Percentiles rank a stretch among this genome's conserved stretches.
phyloP scores from a whole-genome alignment of 2,113 vertebrate species.

The Perca fluviatilis region DNA sequence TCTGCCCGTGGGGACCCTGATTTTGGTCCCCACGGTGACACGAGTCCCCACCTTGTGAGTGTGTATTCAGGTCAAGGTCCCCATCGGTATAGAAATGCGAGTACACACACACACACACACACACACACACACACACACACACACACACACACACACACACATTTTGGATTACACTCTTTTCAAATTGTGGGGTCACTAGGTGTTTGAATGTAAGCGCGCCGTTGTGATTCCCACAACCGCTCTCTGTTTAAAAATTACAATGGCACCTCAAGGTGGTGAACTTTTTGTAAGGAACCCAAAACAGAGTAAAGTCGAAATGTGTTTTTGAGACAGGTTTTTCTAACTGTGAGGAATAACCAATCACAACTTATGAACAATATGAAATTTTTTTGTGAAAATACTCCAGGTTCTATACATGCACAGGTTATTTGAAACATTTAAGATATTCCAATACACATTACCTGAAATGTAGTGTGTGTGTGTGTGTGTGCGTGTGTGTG shows the following conservation, averaged over 20 bases:
- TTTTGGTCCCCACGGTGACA: too few relatives aligned
- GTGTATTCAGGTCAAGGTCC: too few relatives aligned
- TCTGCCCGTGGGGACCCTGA: too few relatives aligned
- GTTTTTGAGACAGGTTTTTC: background rate
- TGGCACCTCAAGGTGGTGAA: conserved; percentile 17
- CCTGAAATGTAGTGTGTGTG: background rate
- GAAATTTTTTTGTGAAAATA: background rate
- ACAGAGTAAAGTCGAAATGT: background rate
- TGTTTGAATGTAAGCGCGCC: conserved; percentile 39
- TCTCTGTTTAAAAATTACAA: conserved; percentile 41
- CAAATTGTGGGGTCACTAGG: conserved; percentile 37
- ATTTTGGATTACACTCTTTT: conserved; percentile 56
- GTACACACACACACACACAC: too few relatives aligned
- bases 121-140: too few relatives aligned
- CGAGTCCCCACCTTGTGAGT: too few relatives aligned
- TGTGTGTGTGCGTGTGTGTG: too few relatives aligned
- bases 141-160: conserved; percentile 13
- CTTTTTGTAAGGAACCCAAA: conserved; percentile 25
- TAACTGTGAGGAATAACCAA: background rate
- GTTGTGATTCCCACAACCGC: conserved; percentile 57
- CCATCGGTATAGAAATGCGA: too few relatives aligned
- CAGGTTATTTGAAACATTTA: background rate
- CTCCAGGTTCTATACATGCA: background rate
- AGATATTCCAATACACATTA: background rate
- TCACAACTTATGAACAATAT: background rate